Percentiles rank a stretch among this genome's conserved stretches.
phyloP scores from a whole-genome alignment of 2,113 vertebrate genomes.

The Chionodraco myersi region DNA sequence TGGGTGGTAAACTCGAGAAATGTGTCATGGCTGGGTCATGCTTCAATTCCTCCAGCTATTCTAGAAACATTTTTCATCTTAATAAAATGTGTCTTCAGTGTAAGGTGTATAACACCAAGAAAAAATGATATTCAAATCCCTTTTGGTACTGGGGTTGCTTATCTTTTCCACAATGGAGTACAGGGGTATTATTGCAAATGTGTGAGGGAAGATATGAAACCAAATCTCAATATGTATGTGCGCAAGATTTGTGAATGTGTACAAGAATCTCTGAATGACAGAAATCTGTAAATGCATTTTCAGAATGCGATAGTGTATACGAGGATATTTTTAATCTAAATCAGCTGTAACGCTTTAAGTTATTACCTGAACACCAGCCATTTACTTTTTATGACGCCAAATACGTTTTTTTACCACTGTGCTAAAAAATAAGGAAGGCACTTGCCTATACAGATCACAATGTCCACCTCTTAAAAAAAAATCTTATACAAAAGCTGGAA shows the following conservation, averaged over 20 bases:
- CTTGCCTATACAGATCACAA: background rate
- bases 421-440: too few relatives aligned
- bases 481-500: background rate
- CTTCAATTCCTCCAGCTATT: background rate
- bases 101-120: background rate
- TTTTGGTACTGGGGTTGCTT: too few relatives aligned
- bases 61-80: background rate
- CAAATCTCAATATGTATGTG: background rate
- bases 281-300: too few relatives aligned
- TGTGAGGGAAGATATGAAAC: background rate
- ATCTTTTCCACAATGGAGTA: slow-evolving; percentile 11
- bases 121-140: background rate
- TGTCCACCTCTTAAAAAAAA: background rate
- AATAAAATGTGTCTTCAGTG: background rate
- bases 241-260: background rate
- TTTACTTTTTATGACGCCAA: too few relatives aligned
- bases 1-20: slow-evolving; percentile 10
- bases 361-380: too few relatives aligned
- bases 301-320: background rate
- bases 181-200: background rate
- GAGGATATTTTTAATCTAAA: too few relatives aligned
- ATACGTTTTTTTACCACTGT: too few relatives aligned
- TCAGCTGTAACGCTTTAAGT: too few relatives aligned
- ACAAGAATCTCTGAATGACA: background rate
- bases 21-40: background rate